Base-by-base conservation (phyloP, 2,888 invertebrate species). In the Cantharis flavilabris region DNA sequence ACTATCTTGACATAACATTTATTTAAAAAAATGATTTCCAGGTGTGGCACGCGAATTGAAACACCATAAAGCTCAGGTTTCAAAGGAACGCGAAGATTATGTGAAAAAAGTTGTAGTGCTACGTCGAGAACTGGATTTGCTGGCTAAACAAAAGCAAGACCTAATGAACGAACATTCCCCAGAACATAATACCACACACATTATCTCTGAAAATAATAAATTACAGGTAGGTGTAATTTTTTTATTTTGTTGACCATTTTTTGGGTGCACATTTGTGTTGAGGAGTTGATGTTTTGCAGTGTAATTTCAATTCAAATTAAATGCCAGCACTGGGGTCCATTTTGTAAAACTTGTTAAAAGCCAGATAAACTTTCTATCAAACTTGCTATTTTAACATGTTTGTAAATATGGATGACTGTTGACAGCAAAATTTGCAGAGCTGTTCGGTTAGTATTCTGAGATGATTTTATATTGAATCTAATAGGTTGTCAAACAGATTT, bases 31-130 rank as follows among this genome's bases (percentile, higher is more conserved):
- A 26, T 77, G 79, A 81, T 73, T 84, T 87, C 84, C 89, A 91
- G 95, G 94, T 73, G 93, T 96, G 84, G 95, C 94, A 82, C 93
- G 95, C 81, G 96, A 96, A 89, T 92, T 94, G 87, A 93, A 94
- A 83, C 95, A 95, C 83, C 96, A 96, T 87, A 94, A 94, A 86
- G 94, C 94, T 9, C 94, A 95, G 75, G 88, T 96, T 80, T 92
- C 93, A 23, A 94, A 94, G 83, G 96, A 96, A 85, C 92, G 96
- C 11, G 94, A 95, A 85, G 95, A 95, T 84, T 96, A 96, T 88
- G 92, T 94, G 79, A 93, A 92, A 87, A 95, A 96, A 87, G 92
- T 94, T 0, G 88, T 90, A 3, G 92, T 94, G 62, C 89, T 96
- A 74, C 93, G 94, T 84, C 92, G 94, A 81, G 96, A 96, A 88